Evolutionary conservation across 2,797 vertebrate species (phyloP).

Genomic region (Sphaeramia orbicularis): DNA sequence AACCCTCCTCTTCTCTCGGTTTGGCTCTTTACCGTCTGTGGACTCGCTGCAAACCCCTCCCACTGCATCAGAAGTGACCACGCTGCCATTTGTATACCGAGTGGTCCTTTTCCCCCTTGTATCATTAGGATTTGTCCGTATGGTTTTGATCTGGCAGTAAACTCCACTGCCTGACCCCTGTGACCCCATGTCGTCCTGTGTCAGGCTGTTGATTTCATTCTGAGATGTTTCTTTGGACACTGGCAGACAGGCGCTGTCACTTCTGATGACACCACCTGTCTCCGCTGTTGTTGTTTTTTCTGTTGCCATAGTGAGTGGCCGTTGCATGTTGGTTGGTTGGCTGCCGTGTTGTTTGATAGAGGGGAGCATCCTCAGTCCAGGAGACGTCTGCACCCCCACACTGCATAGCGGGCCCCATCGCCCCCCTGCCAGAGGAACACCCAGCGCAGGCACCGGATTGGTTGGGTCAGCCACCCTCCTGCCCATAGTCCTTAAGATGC

Average conservation of each 20-base stretch:
- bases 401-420: slow-evolving; percentile 89
- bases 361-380: slow-evolving; percentile 92
- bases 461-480: slow-evolving; percentile 84
- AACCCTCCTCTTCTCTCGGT: slow-evolving; percentile 73
- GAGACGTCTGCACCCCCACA: slow-evolving; percentile 96
- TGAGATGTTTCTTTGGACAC: slow-evolving; percentile 78
- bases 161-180: slow-evolving; percentile 80
- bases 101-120: slow-evolving; percentile 73
- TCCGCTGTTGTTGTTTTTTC: slow-evolving; percentile 66
- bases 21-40: slow-evolving; percentile 63
- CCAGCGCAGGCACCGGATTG: slow-evolving; percentile 86
- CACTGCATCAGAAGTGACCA: slow-evolving; percentile 84
- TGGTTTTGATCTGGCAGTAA: slow-evolving; percentile 83
- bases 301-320: slow-evolving; percentile 52
- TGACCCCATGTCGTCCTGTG: slow-evolving; percentile 80
- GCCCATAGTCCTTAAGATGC: slow-evolving; percentile 81
- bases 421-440: slow-evolving; percentile 82
- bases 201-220: slow-evolving; percentile 81
- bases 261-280: slow-evolving; percentile 52
- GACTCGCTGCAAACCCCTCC: slow-evolving; percentile 84
- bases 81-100: slow-evolving; percentile 85
- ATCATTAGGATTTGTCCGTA: slow-evolving; percentile 71
- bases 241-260: slow-evolving; percentile 65
- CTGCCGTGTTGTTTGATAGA: slow-evolving; percentile 87
- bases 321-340: slow-evolving; percentile 66